These are phyloP conservation scores for Gerris lacustris DNA, from an alignment of 2,888 invertebrate species.

Conservation along the genomic window DNA sequence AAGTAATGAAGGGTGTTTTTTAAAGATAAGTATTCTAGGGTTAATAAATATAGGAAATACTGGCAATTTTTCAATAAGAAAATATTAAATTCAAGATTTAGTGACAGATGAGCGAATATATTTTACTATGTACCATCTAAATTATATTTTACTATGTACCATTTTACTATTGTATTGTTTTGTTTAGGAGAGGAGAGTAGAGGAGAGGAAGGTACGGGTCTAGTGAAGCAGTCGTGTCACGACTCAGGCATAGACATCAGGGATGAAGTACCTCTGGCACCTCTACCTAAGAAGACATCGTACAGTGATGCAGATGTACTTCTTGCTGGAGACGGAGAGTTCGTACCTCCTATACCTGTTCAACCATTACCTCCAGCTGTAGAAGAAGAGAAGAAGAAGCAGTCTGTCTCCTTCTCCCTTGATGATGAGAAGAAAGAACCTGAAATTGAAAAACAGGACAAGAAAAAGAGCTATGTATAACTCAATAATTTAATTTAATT, in stretches of 20 bases:
- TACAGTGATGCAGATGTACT: constrained; percentile 76
- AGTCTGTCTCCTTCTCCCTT: constrained; percentile 59
- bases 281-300: constrained; percentile 42
- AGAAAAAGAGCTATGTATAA: constrained; percentile 32
- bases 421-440: constrained; percentile 44
- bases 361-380: constrained; percentile 49
- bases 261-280: constrained; percentile 45
- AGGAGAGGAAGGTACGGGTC: constrained; percentile 36
- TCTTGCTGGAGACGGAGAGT: constrained; percentile 56
- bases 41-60: no score
- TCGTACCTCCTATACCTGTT: constrained; percentile 74
- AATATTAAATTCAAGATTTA: no score
- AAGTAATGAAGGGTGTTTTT: no score
- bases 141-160: no score
- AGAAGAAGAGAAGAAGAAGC: constrained; percentile 45
- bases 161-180: not conserved
- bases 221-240: constrained; percentile 73
- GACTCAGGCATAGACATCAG: constrained; percentile 82
- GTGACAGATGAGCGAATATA: no score
- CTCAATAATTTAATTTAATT: not conserved
- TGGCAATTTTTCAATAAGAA: no score
- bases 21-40: no score
- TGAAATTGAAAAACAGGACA: constrained; percentile 35
- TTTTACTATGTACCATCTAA: no score
- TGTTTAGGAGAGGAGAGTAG: constrained; percentile 31